Evolutionary conservation across 2,888 invertebrate genomes (phyloP).

Genomic region (Pollenia griseotomentosa): DNA sequence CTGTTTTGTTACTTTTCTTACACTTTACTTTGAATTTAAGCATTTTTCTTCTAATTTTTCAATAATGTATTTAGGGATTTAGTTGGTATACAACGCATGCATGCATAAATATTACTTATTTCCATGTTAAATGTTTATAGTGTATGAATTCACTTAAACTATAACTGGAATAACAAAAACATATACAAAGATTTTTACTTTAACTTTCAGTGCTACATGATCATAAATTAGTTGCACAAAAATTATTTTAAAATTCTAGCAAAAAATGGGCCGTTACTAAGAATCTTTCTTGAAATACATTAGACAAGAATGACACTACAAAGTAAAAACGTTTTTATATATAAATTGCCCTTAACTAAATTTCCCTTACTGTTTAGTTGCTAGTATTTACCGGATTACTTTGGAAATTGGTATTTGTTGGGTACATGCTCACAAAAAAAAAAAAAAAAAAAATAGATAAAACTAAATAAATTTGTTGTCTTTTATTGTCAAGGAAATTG

Average conservation of each 20-base stretch:
- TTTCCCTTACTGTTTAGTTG: background rate
- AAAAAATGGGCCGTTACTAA: too few species aligned
- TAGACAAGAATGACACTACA: too few species aligned
- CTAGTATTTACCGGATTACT: constrained; percentile 14
- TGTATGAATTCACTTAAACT: background rate
- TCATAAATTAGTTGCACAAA: background rate
- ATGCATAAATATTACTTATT: constrained; percentile 30
- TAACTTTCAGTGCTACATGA: background rate
- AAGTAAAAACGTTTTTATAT: too few species aligned
- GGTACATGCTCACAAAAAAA: background rate
- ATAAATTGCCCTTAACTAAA: background rate
- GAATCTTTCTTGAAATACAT: too few species aligned
- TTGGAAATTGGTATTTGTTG: constrained; percentile 31
- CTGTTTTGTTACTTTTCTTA: constrained; percentile 9
- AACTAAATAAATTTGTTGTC: constrained; percentile 27
- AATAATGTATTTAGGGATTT: background rate
- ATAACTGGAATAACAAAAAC: background rate
- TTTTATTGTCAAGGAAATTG: constrained; percentile 36
- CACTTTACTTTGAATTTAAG: background rate
- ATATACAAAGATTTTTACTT: background rate
- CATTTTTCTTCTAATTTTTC: constrained; percentile 23
- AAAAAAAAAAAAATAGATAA: background rate
- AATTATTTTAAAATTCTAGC: too few species aligned
- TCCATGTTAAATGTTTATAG: constrained; percentile 31
- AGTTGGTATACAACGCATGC: constrained; percentile 4